phyloP scores from a whole-genome alignment of 2,888 invertebrate species.

The Hypomecis atomaria region DNA sequence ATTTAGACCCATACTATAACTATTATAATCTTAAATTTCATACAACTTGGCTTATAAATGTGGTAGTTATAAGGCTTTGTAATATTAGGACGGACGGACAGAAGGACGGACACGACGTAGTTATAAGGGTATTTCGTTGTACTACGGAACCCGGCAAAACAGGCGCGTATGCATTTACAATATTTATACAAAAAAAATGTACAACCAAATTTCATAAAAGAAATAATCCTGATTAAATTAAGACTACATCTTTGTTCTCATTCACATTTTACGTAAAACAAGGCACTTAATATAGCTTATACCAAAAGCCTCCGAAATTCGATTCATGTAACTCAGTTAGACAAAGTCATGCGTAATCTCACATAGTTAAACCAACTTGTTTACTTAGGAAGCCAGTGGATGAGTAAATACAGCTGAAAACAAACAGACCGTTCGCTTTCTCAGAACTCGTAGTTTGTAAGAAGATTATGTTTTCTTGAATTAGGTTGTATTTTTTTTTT shows the following conservation, averaged over 20 bases:
- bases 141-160: no score
- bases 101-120: no score
- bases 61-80: no score
- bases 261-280: conserved; percentile 1
- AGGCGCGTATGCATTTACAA: no score
- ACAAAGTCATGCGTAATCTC: conserved; percentile 31
- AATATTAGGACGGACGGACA: no score
- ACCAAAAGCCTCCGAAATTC: conserved; percentile 19
- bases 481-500: background rate
- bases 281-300: conserved; percentile 17
- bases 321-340: conserved; percentile 24
- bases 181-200: no score
- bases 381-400: conserved; percentile 28
- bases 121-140: no score
- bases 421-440: conserved; percentile 22
- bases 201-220: background rate
- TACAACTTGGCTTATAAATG: no score
- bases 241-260: no score
- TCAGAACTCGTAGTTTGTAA: conserved; percentile 23
- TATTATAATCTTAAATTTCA: no score
- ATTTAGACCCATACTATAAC: no score
- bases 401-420: conserved; percentile 29
- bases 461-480: conserved; percentile 18
- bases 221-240: background rate
- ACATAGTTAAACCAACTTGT: conserved; percentile 26